Evolutionary conservation across 37 sponge, comb jelly and placozoan species (phyloP), one percentile per base, ranked within the genome.

Genomic region (Spongilla lacustris): DNA sequence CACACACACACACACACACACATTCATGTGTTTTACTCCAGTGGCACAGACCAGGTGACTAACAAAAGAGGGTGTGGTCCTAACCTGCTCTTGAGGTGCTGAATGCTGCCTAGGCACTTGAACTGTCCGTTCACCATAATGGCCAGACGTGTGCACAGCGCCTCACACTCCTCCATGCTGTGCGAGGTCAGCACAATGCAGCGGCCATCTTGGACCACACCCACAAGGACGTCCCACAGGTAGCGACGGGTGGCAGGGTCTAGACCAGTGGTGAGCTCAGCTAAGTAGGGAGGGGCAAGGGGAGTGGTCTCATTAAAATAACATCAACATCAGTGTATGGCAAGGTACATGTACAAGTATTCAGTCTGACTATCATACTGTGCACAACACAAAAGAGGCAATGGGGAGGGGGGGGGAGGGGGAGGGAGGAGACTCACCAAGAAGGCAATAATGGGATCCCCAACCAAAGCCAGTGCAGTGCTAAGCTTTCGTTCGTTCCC

Each of bases 141-240:
- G 71, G 94, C 97, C 33, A 98, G 83, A 30, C 96, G 66, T 49
- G 94, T 98, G 68, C 99, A 98, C 78, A 98, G 86, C 75, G 99
- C 99, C 80, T 98, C 99, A 93, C 99, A 98, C 85, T 98, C 99
- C 85, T 98, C 97, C 97, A 98, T 98, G 69, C 93, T 93, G 77
- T 75, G 76, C 8, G 76, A 75, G 34, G 76, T 75, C 13, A 75
- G 76, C 36, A 75, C 35, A 8, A 75, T 75, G 34, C 76, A 36
- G 36, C 35, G 76, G 29, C 86, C 73, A 72, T 70, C 81, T 86
- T 81, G 50, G 34, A 71, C 86, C 28, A 95, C 46, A 11, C 75
- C 75, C 25, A 85, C 87, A 37, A 97, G 89, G n/a, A 89, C 94
- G 86, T 95, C 91, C 97, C 97, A 99, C 75, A 95, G 82, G 83